Conservation (phyloP, 2,888 invertebrate genomes). For the Mantis religiosa region DNA sequence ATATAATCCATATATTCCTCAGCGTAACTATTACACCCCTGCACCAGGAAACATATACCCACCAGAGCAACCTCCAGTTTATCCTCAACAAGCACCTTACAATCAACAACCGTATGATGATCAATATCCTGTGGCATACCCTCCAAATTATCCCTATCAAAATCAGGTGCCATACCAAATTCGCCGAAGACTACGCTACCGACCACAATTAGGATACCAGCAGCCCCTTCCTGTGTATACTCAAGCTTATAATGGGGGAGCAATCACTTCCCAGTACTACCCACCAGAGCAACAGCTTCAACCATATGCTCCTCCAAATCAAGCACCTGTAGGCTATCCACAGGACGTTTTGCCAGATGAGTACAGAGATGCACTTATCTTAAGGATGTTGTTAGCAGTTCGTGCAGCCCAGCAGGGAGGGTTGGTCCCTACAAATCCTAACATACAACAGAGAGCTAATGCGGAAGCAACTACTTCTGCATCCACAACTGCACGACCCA, state of each 20-base stretch:
- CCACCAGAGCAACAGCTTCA: conserved; percentile 12
- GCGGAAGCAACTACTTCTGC: conserved; percentile 3
- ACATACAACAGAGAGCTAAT: background rate
- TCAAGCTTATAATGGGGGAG: background rate
- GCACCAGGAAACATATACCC: background rate
- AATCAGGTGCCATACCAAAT: conserved; percentile 11
- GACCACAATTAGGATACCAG: conserved; percentile 4
- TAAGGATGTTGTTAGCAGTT: conserved; percentile 27
- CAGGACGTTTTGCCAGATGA: conserved; percentile 24
- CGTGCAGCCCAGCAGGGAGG: conserved; percentile 22
- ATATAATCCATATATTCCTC: background rate
- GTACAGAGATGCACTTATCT: conserved; percentile 27
- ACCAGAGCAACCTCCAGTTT: background rate
- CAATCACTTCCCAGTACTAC: background rate
- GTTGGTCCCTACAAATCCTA: background rate
- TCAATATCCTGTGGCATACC: background rate
- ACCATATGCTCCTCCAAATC: background rate
- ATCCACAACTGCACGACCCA: conserved; percentile 6
- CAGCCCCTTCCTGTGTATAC: background rate
- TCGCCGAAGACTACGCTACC: conserved; percentile 9
- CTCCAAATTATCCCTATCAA: background rate
- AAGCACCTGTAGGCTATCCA: conserved; percentile 4
- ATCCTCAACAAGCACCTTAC: background rate
- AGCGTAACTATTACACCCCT: background rate
- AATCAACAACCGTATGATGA: background rate